Evolutionary conservation across 92 coral and sea anemone species (phyloP), one percentile per base, ranked within the genome.

Genomic region (Desmophyllum pertusum): DNA sequence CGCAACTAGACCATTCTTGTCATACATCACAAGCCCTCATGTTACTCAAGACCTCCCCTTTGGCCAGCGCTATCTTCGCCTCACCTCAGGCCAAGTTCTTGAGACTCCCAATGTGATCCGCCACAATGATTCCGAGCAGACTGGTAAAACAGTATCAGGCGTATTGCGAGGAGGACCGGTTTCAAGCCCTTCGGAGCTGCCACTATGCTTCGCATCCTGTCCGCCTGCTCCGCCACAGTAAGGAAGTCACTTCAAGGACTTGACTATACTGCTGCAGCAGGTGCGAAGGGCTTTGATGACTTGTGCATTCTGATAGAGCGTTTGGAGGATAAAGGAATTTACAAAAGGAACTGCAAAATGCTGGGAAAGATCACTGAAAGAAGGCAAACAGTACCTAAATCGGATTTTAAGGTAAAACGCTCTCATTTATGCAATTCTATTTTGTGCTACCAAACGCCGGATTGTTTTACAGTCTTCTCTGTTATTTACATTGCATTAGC

Each of bases 51-150:
- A 62, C 68, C 76, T 75, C 17, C 79, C 91, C 5, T 88, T 88
- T 88, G 84, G 91, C 7, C 87, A 87, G 64, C 76, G 71, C 4
- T 64, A 63, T 77, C 83, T 87, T 65, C 83, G 78, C 31, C 80
- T 83, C 31, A 74, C 84, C 3, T 51, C 73, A 3, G 88, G 91
- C 5, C 39, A 76, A 83, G 84, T 73, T 10, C 72, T 81, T 3
- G 69, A 76, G 33, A 83, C 87, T 14, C 88, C 80, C 18, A 88
- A 88, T 69, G 91, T 88, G 5, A 83, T 82, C 48, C 43, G 87
- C 21, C n/a, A 83, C 83, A 6, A 76, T 83, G 87, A 42, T 88
- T 41, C 75, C 80, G 41, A 40, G 67, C 46, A 45, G 84, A 30
- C 73, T 83, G 4, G 76, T 83, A 10, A 5, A 35, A 19, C 91